These are phyloP conservation scores for Caretta caretta DNA, from an alignment of 2,113 vertebrate genomes.

Conservation along the genomic window DNA sequence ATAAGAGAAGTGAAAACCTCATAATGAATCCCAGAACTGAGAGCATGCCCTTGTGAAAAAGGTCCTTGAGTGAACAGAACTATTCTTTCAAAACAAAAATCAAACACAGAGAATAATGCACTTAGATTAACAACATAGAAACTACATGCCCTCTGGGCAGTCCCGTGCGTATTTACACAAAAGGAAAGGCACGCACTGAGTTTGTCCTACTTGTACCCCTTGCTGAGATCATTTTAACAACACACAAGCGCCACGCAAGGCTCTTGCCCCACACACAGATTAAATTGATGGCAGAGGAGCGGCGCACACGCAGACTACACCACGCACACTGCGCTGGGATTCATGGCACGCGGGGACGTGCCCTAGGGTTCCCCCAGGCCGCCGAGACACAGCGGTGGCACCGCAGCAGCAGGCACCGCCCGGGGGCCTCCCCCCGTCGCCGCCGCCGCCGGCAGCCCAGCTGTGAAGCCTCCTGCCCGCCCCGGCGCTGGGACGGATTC, in stretches of 20 bases:
- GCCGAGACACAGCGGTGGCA: too few species aligned
- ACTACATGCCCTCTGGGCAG: not conserved
- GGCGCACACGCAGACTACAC: accelerated
- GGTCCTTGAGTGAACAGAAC: not conserved
- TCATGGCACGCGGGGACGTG: too few species aligned
- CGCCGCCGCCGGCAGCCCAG: too few species aligned
- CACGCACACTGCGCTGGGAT: not conserved
- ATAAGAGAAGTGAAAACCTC: not conserved
- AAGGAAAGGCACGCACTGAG: not conserved
- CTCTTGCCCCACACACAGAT: not conserved
- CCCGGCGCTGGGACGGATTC: accelerated
- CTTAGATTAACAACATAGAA: not conserved
- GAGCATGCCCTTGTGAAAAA: not conserved
- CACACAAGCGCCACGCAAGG: not conserved
- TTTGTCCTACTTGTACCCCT: not conserved
- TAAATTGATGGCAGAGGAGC: not conserved
- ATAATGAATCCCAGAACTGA: not conserved
- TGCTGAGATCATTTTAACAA: not conserved
- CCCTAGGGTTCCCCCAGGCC: too few species aligned
- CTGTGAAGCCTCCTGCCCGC: too few species aligned
- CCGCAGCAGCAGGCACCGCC: too few species aligned
- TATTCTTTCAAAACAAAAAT: not conserved
- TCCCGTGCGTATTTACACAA: not conserved
- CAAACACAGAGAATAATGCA: not conserved
- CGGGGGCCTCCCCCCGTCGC: too few species aligned